Evolutionary conservation across 2,888 invertebrate genomes (phyloP), one percentile per base, ranked within the genome.

Genomic region (Polymixis flavicincta): DNA sequence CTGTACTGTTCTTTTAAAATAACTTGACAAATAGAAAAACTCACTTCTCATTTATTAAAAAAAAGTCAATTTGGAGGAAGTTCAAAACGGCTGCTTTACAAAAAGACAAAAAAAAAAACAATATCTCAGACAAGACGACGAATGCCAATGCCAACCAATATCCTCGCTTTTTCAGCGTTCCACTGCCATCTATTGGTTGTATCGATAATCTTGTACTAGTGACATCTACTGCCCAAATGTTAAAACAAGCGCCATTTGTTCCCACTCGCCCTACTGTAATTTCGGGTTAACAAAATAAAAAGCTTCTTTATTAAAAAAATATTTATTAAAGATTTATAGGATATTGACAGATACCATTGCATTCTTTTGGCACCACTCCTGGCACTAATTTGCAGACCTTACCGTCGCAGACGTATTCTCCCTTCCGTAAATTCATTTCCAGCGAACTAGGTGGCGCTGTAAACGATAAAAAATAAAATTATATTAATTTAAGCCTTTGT

Each of bases 261-360:
- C 13, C 3, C 42, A 14, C 7, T 22, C 17, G 0, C 45, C 32
- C 0, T 17, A 14, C 3, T 37, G 3, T 0, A 19, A 71, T 4
- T 17, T 25, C 8, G 6, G 19, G 17, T 11, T 32, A 54, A 17
- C 32, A 17, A 50, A 61, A 61, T 45, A 52, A 71, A 50, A 68
- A 45, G 1, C 14, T 13, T 25, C 8, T 9, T 19, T 9, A 32
- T 7, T 57, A 22, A 28, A 66, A 11, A 11, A 45, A 25, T 19
- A 37, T 42, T 69, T 66, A 54, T 67, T 73, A 65, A 28, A 19
- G 11, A 17, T 52, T 68, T 6, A 93, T 37, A 28, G 89, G 90
- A 65, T 94, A 92, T 67, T 95, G 95, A 78, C 95, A 95, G 1
- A 90, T 7, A 0, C 93, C 93, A 42, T 91, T 76, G 80, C 95